Percentiles rank a stretch among this genome's conserved stretches.
These are phyloP conservation scores for Tetraodon nigroviridis DNA, from an alignment of 2,113 vertebrate species.

Conservation along the genomic window DNA sequence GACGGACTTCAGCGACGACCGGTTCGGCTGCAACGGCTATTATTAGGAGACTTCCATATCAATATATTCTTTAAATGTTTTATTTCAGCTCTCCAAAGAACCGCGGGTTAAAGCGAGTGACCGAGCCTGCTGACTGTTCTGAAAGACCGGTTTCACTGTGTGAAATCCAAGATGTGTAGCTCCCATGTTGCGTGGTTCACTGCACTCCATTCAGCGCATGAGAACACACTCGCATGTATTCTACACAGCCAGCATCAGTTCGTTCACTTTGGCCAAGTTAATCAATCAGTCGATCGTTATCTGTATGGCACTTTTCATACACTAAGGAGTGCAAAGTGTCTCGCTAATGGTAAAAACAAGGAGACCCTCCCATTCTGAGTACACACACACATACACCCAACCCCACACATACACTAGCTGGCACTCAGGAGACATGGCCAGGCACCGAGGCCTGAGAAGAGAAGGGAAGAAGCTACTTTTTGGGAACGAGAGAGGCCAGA, in stretches of 20 bases:
- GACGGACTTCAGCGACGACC: neutral
- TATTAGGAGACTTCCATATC: neutral
- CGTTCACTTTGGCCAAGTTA: conserved; percentile 9
- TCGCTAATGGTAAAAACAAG: no score
- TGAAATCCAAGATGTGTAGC: conserved; percentile 55
- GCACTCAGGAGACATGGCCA: no score
- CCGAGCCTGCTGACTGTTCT: conserved; percentile 23
- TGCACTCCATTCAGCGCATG: conserved; percentile 33
- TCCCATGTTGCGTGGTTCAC: conserved; percentile 36
- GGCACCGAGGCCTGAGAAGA: no score
- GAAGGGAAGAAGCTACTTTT: no score
- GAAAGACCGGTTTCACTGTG: conserved; percentile 30
- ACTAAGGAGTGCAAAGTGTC: no score
- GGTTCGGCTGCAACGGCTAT: no score
- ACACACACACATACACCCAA: no score
- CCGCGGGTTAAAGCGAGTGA: neutral
- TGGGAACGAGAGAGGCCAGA: no score
- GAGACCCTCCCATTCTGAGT: no score
- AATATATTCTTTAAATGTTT: no score
- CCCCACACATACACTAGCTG: no score
- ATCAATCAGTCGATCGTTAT: neutral
- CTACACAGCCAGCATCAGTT: conserved; percentile 11
- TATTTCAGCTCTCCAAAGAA: neutral
- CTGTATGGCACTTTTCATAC: no score
- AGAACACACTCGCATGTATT: conserved; percentile 46